Evolutionary conservation across 2,888 invertebrate species (phyloP).

Genomic region (Geophilus truncorum): DNA sequence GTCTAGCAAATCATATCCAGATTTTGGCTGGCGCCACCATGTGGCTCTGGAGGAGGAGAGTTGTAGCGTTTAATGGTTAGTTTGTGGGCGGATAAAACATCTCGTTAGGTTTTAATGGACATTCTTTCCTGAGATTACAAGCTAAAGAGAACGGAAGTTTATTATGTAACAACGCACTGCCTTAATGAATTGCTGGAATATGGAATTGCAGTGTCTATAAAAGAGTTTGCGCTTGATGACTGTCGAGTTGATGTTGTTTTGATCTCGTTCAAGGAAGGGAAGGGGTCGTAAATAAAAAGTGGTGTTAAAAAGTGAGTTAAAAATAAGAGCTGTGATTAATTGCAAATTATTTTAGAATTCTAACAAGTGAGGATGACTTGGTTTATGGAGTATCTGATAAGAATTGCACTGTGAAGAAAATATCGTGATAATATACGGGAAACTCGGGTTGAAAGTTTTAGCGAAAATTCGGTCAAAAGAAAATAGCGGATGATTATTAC

Average conservation of each 20-base stretch:
- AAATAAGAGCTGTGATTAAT: too few species aligned
- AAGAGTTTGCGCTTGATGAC: not conserved
- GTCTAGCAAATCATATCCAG: not conserved
- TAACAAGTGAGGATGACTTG: too few species aligned
- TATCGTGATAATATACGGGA: too few species aligned
- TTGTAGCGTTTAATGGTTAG: not conserved
- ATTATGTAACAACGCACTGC: constrained; percentile 1
- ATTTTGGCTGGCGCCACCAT: not conserved
- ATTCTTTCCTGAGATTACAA: not conserved
- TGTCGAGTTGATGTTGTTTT: not conserved
- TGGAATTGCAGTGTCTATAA: not conserved
- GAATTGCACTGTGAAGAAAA: too few species aligned
- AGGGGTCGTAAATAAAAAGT: not conserved
- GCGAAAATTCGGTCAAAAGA: too few species aligned
- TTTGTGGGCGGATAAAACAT: constrained; percentile 10
- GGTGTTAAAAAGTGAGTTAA: not conserved
- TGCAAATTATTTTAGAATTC: too few species aligned
- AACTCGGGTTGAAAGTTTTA: too few species aligned
- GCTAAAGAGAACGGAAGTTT: not conserved
- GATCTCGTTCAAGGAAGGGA: too few species aligned
- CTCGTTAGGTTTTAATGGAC: constrained; percentile 10
- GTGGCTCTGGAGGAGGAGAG: not conserved
- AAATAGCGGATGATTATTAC: too few species aligned
- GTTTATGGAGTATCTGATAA: too few species aligned
- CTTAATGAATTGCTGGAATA: constrained; percentile 5